A percentile compares a stretch with the other conserved stretches of the same genome.
Evolutionary conservation across 2,888 invertebrate genomes (phyloP).

Genomic region (Eupithecia inturbata): DNA sequence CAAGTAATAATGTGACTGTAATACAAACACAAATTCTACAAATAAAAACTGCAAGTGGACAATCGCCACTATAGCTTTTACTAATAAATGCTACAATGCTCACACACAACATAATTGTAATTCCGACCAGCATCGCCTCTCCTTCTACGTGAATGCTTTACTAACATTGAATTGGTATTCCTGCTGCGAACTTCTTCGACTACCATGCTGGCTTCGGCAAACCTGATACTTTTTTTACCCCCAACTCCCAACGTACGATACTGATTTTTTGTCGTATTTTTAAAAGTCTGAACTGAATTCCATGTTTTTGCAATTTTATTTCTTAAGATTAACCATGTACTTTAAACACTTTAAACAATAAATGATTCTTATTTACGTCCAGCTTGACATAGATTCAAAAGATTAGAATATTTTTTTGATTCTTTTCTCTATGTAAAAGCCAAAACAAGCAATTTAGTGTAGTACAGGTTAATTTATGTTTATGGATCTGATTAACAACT

Average conservation of each 20-base stretch:
- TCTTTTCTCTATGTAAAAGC: no score
- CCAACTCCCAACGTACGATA: background rate
- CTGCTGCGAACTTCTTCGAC: conserved; percentile 40
- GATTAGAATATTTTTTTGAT: no score
- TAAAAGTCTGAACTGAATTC: no score
- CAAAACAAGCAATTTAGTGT: no score
- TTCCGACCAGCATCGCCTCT: conserved; percentile 43
- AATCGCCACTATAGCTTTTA: conserved; percentile 27
- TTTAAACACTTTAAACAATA: no score
- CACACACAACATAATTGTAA: conserved; percentile 17
- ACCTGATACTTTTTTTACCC: conserved; percentile 33
- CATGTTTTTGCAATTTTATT: no score
- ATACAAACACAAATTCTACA: background rate
- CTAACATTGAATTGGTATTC: conserved; percentile 67
- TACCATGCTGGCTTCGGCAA: conserved; percentile 53
- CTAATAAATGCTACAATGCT: conserved; percentile 35
- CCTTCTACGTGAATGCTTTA: conserved; percentile 62
- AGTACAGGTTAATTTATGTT: no score
- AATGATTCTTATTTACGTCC: no score
- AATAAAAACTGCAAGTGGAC: conserved; percentile 4
- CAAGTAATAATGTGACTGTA: background rate
- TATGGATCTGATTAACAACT: background rate
- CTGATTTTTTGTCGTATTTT: background rate
- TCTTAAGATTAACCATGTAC: no score
- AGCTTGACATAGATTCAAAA: background rate